These are phyloP conservation scores for Heliangelus exortis DNA, from an alignment of 2,797 vertebrate genomes.

Conservation along the genomic window DNA sequence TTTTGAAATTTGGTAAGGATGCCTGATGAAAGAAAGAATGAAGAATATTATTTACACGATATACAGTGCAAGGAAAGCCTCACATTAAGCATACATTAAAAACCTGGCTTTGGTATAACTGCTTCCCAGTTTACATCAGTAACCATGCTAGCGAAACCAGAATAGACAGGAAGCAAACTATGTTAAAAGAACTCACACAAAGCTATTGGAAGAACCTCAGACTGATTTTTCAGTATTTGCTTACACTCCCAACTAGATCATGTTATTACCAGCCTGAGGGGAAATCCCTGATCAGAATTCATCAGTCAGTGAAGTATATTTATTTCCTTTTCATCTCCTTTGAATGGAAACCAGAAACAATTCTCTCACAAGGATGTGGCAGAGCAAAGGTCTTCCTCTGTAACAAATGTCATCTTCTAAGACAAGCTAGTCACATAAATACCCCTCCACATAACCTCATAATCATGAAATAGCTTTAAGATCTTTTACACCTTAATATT, in stretches of 20 bases:
- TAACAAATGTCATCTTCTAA: not conserved
- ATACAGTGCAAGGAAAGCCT: not conserved
- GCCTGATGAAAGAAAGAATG: not conserved
- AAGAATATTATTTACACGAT: not conserved
- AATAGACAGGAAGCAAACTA: not conserved
- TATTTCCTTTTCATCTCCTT: not conserved
- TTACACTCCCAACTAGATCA: not conserved
- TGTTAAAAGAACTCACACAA: not conserved
- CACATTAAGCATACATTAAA: not conserved
- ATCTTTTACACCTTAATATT: not conserved
- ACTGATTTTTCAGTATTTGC: not conserved
- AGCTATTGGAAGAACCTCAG: not conserved
- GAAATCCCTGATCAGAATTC: not conserved
- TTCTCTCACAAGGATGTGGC: not conserved
- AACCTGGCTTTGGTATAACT: not conserved
- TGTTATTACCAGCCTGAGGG: not conserved
- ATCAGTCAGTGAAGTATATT: not conserved
- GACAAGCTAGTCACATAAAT: not conserved
- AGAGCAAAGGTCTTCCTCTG: not conserved
- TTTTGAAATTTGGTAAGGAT: not conserved
- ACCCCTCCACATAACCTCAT: not conserved
- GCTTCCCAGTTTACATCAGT: not conserved
- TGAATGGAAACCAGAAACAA: constrained; percentile 9
- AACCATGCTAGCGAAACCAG: not conserved
- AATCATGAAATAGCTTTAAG: not conserved